Conservation (phyloP, 2,113 vertebrate species). For the Axis porcinus region DNA sequence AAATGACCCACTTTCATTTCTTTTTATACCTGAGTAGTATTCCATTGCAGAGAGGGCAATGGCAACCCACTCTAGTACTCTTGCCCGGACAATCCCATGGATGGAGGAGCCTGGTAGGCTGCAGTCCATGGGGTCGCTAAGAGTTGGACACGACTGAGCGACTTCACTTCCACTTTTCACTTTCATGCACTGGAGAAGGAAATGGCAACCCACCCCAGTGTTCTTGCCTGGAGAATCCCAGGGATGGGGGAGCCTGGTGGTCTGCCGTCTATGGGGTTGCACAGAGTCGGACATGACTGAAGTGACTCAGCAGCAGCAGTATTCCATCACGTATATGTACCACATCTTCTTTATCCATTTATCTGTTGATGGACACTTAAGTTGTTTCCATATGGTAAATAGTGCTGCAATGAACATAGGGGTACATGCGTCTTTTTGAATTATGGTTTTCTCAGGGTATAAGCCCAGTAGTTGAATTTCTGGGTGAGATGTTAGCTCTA, state of each 20-base stretch:
- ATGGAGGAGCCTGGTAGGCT: not conserved
- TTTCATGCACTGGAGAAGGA: not conserved
- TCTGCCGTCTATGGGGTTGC: rapidly evolving
- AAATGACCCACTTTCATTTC: not conserved
- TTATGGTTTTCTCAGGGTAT: not conserved
- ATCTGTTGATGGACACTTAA: not conserved
- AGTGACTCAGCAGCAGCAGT: not conserved
- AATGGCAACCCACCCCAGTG: not conserved
- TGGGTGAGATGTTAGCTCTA: not conserved
- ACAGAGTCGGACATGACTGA: not conserved
- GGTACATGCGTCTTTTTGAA: not conserved
- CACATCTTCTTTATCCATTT: not conserved
- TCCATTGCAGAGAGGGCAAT: not conserved
- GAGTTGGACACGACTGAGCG: rapidly evolving
- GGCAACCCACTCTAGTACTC: not conserved
- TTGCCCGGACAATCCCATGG: not conserved
- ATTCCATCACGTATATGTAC: not conserved
- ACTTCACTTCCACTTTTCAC: not conserved
- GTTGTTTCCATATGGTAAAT: not conserved
- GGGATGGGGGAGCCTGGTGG: not conserved
- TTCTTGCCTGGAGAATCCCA: not conserved
- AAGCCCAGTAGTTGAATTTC: not conserved
- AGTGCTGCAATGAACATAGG: not conserved
- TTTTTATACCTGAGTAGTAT: not conserved
- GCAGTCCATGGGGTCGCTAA: not conserved